Conservation (phyloP, 23 tunicate species). For the Styela plicata region DNA sequence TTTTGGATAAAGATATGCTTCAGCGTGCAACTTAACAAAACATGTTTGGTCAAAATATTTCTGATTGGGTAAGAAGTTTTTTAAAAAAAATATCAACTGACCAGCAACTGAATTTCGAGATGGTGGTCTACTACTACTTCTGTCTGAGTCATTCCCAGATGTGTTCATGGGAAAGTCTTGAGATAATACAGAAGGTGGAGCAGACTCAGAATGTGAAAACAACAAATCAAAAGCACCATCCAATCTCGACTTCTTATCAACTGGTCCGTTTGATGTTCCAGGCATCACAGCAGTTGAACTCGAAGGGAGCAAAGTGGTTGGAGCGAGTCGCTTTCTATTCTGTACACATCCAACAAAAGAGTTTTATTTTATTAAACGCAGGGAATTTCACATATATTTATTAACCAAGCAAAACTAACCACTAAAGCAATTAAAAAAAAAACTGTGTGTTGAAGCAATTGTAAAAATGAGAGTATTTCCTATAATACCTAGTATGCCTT, state of each 20-base stretch:
- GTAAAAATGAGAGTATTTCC: no score
- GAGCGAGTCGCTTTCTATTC: slow-evolving; percentile 4
- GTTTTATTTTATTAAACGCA: neutral
- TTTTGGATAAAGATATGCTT: no score
- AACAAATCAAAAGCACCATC: neutral
- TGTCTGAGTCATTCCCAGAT: slow-evolving; percentile 1
- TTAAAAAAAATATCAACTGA: no score
- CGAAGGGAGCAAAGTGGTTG: neutral
- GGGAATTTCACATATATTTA: neutral
- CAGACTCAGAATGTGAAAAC: slow-evolving; percentile 17
- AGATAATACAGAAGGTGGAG: slow-evolving; percentile 7
- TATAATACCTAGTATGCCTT: no score
- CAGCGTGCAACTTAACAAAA: no score
- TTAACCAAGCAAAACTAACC: no score
- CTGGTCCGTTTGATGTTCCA: slow-evolving; percentile 4
- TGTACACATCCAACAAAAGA: neutral
- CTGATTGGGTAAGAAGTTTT: no score
- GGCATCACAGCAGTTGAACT: neutral
- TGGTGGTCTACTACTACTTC: slow-evolving; percentile 18
- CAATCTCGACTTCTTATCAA: slow-evolving; percentile 20
- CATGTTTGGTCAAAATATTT: no score
- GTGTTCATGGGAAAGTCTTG: neutral
- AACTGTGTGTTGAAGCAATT: no score
- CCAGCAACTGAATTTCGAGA: slow-evolving; percentile 18
- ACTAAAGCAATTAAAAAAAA: no score